Conservation (phyloP, 2,797 vertebrate genomes). For the Echeneis naucrates region DNA sequence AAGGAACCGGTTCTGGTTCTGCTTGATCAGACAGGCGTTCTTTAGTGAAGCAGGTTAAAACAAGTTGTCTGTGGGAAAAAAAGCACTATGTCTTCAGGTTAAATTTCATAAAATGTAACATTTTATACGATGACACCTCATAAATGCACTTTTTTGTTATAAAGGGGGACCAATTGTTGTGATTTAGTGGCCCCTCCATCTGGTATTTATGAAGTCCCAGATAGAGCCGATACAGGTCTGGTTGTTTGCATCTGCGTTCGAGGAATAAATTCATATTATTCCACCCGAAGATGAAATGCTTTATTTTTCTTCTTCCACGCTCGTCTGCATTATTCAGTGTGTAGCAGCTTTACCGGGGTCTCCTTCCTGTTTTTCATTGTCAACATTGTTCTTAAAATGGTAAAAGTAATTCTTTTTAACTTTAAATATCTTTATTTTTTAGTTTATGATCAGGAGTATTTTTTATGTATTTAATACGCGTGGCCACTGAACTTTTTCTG, state of each 20-base stretch:
- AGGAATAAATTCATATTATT: constrained; percentile 4
- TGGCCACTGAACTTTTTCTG: not conserved
- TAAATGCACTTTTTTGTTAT: too few species aligned
- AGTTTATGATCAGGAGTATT: not conserved
- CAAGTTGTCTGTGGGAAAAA: not conserved
- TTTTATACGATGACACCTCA: not conserved
- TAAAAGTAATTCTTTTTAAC: too few species aligned
- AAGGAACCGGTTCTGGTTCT: too few species aligned
- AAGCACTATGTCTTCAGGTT: not conserved
- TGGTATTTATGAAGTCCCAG: not conserved
- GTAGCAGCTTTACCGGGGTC: not conserved
- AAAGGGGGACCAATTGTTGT: too few species aligned
- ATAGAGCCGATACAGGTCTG: not conserved
- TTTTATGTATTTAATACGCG: not conserved
- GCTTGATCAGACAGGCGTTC: not conserved
- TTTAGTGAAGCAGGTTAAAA: not conserved
- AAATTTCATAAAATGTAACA: not conserved
- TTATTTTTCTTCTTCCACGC: not conserved
- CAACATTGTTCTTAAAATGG: not conserved
- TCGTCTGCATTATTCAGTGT: not conserved
- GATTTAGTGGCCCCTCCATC: too few species aligned
- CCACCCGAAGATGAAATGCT: not conserved
- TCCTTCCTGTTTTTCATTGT: not conserved
- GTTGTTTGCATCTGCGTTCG: not conserved
- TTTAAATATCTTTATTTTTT: not conserved